Percentiles rank a stretch among this genome's conserved stretches.
phyloP scores from a whole-genome alignment of 2,888 invertebrate genomes.

The Athalia rosae region DNA sequence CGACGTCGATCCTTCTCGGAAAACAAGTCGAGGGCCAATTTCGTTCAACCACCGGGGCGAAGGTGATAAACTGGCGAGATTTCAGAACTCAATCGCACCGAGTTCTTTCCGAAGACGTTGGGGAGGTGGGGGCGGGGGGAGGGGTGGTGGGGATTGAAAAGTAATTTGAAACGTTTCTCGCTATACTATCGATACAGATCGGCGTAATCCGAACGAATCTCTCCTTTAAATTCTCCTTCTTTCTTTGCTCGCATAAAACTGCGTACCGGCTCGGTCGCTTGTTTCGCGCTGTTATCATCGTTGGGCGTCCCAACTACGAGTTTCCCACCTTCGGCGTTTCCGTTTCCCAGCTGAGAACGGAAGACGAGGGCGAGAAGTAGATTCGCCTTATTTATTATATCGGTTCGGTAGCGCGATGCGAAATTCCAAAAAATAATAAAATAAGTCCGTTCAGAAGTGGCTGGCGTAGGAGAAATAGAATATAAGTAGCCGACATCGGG shows the following conservation, averaged over 20 bases:
- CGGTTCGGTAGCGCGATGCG: background rate
- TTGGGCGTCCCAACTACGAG: conserved; percentile 11
- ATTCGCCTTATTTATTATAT: conserved; percentile 46
- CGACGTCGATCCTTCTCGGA: conserved; percentile 29
- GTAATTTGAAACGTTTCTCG: conserved; percentile 32
- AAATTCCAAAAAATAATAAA: conserved; percentile 43
- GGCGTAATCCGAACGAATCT: conserved; percentile 35
- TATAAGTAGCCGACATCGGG: conserved; percentile 62
- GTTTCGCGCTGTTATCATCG: conserved; percentile 25
- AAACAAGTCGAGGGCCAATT: conserved; percentile 30
- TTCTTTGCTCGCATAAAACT: background rate
- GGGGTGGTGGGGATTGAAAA: background rate
- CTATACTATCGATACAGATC: conserved; percentile 31
- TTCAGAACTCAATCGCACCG: conserved; percentile 38
- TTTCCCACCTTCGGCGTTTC: background rate
- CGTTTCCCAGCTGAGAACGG: background rate
- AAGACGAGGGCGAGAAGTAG: conserved; percentile 30
- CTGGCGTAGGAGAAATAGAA: conserved; percentile 56
- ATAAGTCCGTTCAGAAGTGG: conserved; percentile 46
- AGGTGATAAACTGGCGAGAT: conserved; percentile 38
- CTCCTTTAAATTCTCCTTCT: background rate
- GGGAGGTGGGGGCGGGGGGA: background rate
- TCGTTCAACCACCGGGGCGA: background rate
- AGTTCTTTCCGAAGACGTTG: conserved; percentile 20
- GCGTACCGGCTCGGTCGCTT: conserved; percentile 4